Conservation (phyloP, 2,888 invertebrate genomes). For the Ochlodes sylvanus region DNA sequence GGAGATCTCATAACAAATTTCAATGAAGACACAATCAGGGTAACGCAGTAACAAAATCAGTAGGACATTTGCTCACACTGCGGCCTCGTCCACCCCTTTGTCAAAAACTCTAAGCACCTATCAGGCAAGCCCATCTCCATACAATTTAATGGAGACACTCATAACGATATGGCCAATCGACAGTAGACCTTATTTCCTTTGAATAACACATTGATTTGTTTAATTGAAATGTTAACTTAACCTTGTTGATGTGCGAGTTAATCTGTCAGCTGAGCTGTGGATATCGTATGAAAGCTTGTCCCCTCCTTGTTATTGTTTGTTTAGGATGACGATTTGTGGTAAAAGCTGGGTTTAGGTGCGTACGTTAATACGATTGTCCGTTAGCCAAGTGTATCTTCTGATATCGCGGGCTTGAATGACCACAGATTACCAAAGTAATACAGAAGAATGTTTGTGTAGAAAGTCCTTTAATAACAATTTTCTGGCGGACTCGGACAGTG, state of each 20-base stretch:
- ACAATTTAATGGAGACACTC: conserved; percentile 20
- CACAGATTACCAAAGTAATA: conserved; percentile 27
- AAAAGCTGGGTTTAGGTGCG: conserved; percentile 79
- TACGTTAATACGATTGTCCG: conserved; percentile 79
- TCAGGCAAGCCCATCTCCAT: conserved; percentile 50
- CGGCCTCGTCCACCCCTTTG: conserved; percentile 67
- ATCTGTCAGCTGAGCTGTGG: conserved; percentile 82
- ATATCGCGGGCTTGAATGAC: conserved; percentile 23
- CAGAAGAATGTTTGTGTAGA: conserved; percentile 17
- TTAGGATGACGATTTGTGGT: conserved; percentile 81
- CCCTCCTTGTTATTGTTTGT: conserved; percentile 82
- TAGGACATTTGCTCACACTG: conserved; percentile 64
- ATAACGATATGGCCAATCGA: conserved; percentile 1
- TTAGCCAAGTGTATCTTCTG: conserved; percentile 58
- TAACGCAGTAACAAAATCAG: conserved; percentile 28
- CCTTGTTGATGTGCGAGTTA: conserved; percentile 72
- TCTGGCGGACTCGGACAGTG: not conserved
- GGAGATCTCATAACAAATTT: conserved; percentile 26
- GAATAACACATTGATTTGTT: conserved; percentile 23
- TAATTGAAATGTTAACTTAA: conserved; percentile 48
- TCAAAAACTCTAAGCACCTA: conserved; percentile 79
- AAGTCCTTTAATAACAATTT: conserved; percentile 1
- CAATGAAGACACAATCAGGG: conserved; percentile 30
- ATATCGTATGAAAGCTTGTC: conserved; percentile 82
- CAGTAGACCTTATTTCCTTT: conserved; percentile 17